Conservation (phyloP, 2,888 invertebrate genomes). For the Sialis lutaria region DNA sequence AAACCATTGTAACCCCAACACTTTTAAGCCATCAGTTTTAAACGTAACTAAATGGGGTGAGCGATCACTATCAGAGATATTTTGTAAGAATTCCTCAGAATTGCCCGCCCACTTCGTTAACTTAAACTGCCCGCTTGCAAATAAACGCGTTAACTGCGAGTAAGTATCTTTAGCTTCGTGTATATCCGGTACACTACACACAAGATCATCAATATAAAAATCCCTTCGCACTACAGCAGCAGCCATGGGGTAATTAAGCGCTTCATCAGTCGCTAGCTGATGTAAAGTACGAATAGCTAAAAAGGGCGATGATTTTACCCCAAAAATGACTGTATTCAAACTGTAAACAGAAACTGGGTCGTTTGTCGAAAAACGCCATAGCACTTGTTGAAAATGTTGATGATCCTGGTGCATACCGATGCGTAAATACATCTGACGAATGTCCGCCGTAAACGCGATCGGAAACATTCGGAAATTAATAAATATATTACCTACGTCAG, state of each 20-base stretch:
- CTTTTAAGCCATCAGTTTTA: background rate
- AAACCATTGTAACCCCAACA: background rate
- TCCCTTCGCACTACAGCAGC: background rate
- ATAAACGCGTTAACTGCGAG: background rate
- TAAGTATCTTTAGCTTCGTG: background rate
- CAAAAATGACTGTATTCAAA: too few species aligned
- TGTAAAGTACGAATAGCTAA: constrained; percentile 2
- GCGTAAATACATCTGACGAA: too few species aligned
- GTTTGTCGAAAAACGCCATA: constrained; percentile 1
- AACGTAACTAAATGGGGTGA: background rate
- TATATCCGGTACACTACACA: background rate
- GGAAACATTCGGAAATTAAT: constrained; percentile 1
- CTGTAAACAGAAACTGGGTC: too few species aligned
- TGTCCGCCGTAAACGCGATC: constrained; percentile 4
- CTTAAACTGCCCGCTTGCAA: background rate
- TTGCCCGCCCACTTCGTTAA: background rate
- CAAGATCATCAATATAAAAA: constrained; percentile 3
- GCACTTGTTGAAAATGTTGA: constrained; percentile 2
- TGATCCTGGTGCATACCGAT: background rate
- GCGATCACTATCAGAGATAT: background rate
- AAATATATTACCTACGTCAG: background rate
- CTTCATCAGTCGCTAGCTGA: constrained; percentile 3
- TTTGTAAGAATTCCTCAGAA: background rate
- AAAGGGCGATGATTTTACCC: constrained; percentile 1
- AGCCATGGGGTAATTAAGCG: background rate